These are phyloP conservation scores for Delia radicum DNA, from an alignment of 1,140 invertebrate species.

Conservation along the genomic window DNA sequence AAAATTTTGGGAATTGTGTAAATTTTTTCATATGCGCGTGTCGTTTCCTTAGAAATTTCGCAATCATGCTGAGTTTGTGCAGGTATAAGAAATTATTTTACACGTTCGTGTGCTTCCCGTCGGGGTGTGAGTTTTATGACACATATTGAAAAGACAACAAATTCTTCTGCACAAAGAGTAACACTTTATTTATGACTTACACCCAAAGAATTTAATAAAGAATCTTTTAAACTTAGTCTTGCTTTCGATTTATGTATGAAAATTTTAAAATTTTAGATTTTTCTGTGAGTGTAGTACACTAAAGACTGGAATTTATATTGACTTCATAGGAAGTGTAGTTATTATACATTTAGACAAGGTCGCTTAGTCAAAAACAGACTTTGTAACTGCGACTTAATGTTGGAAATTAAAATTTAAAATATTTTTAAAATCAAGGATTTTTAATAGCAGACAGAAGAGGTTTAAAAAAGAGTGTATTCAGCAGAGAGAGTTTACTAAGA, in stretches of 20 bases:
- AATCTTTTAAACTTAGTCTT: too few species aligned
- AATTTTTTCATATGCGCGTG: conserved; percentile 6
- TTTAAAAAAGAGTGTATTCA: background rate
- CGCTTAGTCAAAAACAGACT: conserved; percentile 16
- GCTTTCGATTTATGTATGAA: too few species aligned
- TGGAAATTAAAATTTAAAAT: background rate
- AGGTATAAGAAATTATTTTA: conserved; percentile 3
- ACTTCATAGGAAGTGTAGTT: conserved; percentile 38
- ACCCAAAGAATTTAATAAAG: too few species aligned
- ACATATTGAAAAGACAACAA: too few species aligned
- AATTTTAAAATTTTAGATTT: too few species aligned
- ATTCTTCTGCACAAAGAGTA: conserved; percentile 30
- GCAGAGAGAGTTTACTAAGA: background rate
- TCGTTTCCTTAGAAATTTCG: conserved; percentile 16
- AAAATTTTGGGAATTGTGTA: conserved; percentile 5
- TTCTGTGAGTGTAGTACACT: background rate
- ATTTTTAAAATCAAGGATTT: background rate
- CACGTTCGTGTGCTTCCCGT: conserved; percentile 27
- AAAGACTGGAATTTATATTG: conserved; percentile 24
- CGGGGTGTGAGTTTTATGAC: conserved; percentile 26
- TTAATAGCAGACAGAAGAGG: background rate
- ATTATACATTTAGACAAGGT: conserved; percentile 33
- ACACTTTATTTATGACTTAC: conserved; percentile 49
- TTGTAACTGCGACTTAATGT: conserved; percentile 12
- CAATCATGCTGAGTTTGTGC: background rate